Conservation (phyloP, 2,113 vertebrate species). For the Eulemur rufifrons region DNA sequence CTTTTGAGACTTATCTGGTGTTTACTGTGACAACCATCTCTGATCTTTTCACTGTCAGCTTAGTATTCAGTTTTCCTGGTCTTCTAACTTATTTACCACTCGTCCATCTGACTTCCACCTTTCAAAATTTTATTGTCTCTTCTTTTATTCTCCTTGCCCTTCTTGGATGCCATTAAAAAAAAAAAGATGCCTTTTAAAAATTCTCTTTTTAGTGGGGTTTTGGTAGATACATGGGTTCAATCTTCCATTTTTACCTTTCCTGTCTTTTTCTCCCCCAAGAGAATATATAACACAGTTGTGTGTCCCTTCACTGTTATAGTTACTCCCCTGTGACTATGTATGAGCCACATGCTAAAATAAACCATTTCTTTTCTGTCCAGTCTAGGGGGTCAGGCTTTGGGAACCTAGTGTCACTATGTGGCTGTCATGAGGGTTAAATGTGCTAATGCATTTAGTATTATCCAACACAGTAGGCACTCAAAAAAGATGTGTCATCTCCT, state of each 20-base stretch:
- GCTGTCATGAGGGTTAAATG: background rate
- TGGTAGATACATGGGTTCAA: background rate
- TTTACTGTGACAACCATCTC: background rate
- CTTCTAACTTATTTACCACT: background rate
- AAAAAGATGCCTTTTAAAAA: background rate
- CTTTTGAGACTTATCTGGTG: background rate
- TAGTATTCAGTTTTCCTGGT: background rate
- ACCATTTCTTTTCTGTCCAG: background rate
- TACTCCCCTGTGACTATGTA: background rate
- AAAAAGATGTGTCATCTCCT: background rate
- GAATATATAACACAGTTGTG: background rate
- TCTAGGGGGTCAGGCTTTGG: background rate
- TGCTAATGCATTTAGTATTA: background rate
- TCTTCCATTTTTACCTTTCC: background rate
- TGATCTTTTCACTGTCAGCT: background rate
- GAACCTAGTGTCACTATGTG: background rate
- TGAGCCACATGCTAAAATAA: background rate
- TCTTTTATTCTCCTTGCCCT: background rate
- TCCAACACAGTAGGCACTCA: background rate
- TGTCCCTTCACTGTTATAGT: background rate
- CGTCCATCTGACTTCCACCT: background rate
- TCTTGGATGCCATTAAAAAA: background rate
- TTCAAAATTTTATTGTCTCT: background rate
- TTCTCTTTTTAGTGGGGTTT: background rate
- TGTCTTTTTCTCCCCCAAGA: background rate